Evolutionary conservation across 2,888 invertebrate species (phyloP), one percentile per base, ranked within the genome.

Genomic region (Idaea aversata): DNA sequence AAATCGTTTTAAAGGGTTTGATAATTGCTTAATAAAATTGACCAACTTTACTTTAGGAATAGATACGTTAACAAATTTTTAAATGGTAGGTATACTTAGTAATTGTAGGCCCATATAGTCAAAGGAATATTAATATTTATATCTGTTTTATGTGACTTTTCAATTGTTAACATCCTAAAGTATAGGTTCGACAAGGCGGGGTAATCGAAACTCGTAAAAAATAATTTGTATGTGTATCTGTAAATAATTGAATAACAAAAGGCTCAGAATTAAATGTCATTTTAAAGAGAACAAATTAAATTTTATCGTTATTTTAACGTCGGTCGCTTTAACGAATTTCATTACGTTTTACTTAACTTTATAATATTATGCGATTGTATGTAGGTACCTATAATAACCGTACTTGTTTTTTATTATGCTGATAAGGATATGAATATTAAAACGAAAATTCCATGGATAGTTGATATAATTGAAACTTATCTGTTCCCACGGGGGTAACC

Each of bases 401-500:
- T 47, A 47, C 47, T 47, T 47, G 47, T 47, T 47, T 47, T 47
- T 47, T 47, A 47, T 47, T 47, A 10, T 13, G 47, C 47, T 13
- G 47, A 47, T 47, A 47, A 47, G 47, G 47, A 47, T 47, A 47
- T 47, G 47, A 47, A 47, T 47, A 47, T 47, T 47, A 47, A 47
- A 47, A 47, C 47, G 47, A 47, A 47, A 47, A 47, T 47, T 47
- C 47, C 47, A 13, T 47, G 47, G 47, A 47, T 47, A 47, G 47
- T 47, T 47, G 5, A 47, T 47, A 10, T 47, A 47, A 47, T 47
- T 47, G 4, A 36, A 63, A 62, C 13, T 57, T 64, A 57, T 35
- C 47, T 61, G 63, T 63, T 61, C 63, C 57, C 58, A 13, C 34
- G 36, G 47, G 47, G n/a, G 35, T 47, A n/a, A 10, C 38, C 15